Percentiles rank a stretch among this genome's conserved stretches.
phyloP scores from a whole-genome alignment of 2,888 invertebrate genomes.

The Ichneumon xanthorius region DNA sequence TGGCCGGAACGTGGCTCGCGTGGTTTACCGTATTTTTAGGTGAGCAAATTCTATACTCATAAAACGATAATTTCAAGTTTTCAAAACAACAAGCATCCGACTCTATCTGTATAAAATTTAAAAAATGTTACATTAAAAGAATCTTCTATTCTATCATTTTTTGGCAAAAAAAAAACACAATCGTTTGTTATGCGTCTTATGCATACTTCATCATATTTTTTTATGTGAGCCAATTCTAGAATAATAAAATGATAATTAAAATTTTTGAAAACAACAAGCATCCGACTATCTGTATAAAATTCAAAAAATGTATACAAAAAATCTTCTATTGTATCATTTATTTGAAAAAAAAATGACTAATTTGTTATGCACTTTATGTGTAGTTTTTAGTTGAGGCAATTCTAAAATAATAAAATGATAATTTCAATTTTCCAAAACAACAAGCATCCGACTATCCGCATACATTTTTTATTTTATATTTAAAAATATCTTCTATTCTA shows the following conservation, averaged over 20 bases:
- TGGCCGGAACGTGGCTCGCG: conserved; percentile 65
- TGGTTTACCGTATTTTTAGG: conserved; percentile 72
- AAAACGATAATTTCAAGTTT: neutral
- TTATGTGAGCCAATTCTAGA: conserved; percentile 68
- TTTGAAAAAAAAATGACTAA: neutral
- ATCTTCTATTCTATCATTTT: neutral
- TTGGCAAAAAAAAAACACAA: neutral
- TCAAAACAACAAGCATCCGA: neutral
- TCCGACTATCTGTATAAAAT: neutral
- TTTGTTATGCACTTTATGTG: neutral
- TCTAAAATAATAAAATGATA: neutral
- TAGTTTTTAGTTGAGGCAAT: conserved; percentile 72
- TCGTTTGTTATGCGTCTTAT: neutral
- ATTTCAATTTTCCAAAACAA: neutral
- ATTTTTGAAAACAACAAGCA: neutral
- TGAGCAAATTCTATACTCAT: conserved; percentile 55
- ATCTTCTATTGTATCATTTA: too few species aligned
- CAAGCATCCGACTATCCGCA: too few species aligned
- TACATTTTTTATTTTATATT: neutral
- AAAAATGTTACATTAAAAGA: neutral
- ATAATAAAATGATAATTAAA: neutral
- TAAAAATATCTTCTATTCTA: neutral
- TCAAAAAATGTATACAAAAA: too few species aligned
- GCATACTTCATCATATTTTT: conserved; percentile 63
- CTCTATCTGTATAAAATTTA: neutral